A percentile compares a stretch with the other conserved stretches of the same genome.
These are phyloP conservation scores for Centrocercus urophasianus DNA, from an alignment of 2,113 vertebrate species.

Conservation along the genomic window DNA sequence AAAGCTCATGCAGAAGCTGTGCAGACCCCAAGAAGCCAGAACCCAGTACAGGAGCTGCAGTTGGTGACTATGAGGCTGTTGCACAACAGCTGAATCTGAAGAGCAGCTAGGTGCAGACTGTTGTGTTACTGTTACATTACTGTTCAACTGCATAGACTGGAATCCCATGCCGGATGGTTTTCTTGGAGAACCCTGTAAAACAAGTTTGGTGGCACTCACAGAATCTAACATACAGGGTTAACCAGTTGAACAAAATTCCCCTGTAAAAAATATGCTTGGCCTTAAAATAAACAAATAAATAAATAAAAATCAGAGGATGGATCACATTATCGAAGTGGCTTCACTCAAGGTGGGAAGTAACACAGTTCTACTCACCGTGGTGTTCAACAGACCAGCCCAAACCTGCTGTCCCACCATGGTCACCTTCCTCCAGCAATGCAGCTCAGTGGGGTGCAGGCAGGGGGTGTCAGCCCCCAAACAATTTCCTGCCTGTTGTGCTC, in stretches of 20 bases:
- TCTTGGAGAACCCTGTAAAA: slow-evolving; percentile 51
- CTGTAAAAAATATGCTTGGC: background rate
- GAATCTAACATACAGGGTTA: background rate
- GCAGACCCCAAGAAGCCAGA: background rate
- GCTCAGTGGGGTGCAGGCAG: background rate
- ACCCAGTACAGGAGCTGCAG: background rate
- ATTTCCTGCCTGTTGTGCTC: background rate
- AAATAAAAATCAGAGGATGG: background rate
- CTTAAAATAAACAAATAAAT: background rate
- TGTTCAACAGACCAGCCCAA: background rate
- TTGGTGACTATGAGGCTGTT: background rate
- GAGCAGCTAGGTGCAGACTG: background rate
- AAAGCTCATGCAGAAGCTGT: background rate
- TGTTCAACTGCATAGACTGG: background rate
- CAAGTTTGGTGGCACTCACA: slow-evolving; percentile 24
- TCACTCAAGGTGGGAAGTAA: background rate
- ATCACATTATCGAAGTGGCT: background rate
- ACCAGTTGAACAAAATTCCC: slow-evolving; percentile 17
- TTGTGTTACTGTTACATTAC: background rate
- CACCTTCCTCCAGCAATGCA: background rate
- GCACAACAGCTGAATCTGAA: background rate
- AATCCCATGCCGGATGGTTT: background rate
- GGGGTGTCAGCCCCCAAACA: background rate
- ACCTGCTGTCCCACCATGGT: background rate
- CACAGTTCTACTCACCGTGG: background rate